Conservation (phyloP, 2,888 invertebrate genomes). For the Cheilosia urbana region DNA sequence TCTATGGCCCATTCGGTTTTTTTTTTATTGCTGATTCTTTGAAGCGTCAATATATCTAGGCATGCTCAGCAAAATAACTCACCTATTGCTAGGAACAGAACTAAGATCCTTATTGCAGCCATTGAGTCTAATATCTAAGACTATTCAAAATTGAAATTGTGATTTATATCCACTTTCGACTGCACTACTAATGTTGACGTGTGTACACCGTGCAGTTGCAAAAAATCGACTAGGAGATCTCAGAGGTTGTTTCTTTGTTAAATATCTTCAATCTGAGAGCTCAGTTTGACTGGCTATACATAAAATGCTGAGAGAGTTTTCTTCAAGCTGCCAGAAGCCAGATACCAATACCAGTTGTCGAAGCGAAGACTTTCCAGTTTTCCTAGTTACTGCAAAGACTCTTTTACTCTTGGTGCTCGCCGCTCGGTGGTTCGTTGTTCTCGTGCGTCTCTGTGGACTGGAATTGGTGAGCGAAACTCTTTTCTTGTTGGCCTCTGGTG, state of each 20-base stretch:
- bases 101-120: slow-evolving; percentile 47
- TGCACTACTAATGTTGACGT: slow-evolving; percentile 44
- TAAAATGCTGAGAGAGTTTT: neutral
- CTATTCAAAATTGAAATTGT: slow-evolving; percentile 1
- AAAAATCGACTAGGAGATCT: slow-evolving; percentile 77
- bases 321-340: neutral
- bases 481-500: slow-evolving; percentile 3
- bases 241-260: slow-evolving; percentile 78
- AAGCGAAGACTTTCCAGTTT: slow-evolving; percentile 48
- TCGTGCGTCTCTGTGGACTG: slow-evolving; percentile 12
- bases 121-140: slow-evolving; percentile 46
- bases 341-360: neutral
- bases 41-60: neutral
- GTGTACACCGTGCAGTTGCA: slow-evolving; percentile 76
- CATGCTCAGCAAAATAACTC: slow-evolving; percentile 20
- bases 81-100: slow-evolving; percentile 60
- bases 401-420: slow-evolving; percentile 5
- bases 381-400: slow-evolving; percentile 1
- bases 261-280: slow-evolving; percentile 74
- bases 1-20: neutral
- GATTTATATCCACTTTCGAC: slow-evolving; percentile 34
- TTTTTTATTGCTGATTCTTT: neutral
- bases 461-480: slow-evolving; percentile 24
- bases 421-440: neutral
- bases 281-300: neutral